Percentiles rank a stretch among this genome's conserved stretches.
Evolutionary conservation across 2,797 vertebrate genomes (phyloP).

Genomic region (Peromyscus eremicus): DNA sequence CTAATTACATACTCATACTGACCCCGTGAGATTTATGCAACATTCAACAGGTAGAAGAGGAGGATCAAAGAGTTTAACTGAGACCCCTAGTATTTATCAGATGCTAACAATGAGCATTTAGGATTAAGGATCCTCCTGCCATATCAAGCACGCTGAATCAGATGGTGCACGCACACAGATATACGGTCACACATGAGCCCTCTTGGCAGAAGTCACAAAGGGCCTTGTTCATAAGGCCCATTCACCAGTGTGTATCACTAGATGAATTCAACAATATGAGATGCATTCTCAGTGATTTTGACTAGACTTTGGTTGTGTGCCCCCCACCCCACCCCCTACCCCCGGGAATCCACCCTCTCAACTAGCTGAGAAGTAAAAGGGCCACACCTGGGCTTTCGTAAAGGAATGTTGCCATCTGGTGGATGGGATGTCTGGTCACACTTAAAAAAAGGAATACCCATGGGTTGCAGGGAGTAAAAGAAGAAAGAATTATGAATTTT

Average conservation of each 20-base stretch:
- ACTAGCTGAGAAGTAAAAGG: neutral
- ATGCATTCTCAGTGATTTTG: neutral
- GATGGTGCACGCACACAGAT: fast-evolving
- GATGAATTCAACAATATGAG: neutral
- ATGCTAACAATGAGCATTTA: neutral
- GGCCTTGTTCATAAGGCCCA: neutral
- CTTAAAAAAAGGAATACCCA: neutral
- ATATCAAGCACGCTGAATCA: neutral
- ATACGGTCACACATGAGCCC: neutral
- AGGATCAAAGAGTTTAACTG: neutral
- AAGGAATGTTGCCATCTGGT: slow-evolving; percentile 83
- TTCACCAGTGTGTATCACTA: neutral
- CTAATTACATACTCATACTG: neutral
- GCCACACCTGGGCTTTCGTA: slow-evolving; percentile 61
- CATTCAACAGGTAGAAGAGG: neutral
- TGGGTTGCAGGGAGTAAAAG: neutral
- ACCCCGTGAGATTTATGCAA: neutral
- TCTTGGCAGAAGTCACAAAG: neutral
- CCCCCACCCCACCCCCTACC: neutral
- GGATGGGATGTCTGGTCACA: slow-evolving; percentile 74
- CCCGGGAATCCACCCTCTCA: neutral
- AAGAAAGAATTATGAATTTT: neutral
- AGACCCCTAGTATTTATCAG: neutral
- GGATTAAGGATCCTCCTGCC: neutral
- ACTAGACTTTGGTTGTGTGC: neutral